phyloP scores from a whole-genome alignment of 1,140 invertebrate species.

The Sycophila sp. region DNA sequence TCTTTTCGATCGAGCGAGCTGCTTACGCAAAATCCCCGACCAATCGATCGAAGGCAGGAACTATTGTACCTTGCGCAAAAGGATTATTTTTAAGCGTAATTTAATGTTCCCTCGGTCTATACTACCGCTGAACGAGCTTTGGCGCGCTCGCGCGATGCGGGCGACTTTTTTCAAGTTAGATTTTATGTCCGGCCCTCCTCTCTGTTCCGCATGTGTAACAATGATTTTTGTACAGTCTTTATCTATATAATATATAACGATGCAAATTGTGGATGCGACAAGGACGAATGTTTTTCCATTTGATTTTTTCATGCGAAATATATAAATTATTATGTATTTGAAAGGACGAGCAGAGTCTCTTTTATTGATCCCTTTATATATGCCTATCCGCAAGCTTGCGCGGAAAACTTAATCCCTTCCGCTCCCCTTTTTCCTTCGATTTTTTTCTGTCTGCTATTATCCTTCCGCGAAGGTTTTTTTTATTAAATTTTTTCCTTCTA shows the following conservation, averaged over 20 bases:
- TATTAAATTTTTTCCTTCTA: too few species aligned
- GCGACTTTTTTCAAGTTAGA: slow-evolving; percentile 5
- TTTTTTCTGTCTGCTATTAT: too few species aligned
- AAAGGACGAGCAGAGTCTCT: too few species aligned
- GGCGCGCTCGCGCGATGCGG: background rate
- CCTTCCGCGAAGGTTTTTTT: too few species aligned
- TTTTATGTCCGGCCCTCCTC: background rate
- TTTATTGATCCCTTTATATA: too few species aligned
- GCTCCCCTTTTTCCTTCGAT: too few species aligned
- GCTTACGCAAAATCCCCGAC: background rate
- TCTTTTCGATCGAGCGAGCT: background rate
- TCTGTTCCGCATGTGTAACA: background rate
- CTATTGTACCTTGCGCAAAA: too few species aligned
- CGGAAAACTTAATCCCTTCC: too few species aligned
- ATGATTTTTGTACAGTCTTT: slow-evolving; percentile 18
- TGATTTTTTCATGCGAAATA: slow-evolving; percentile 9
- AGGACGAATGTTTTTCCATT: slow-evolving; percentile 18
- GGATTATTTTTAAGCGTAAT: slow-evolving; percentile 24
- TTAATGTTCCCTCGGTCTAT: background rate
- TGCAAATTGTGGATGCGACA: too few species aligned
- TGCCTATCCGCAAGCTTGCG: too few species aligned
- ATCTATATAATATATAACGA: slow-evolving; percentile 13
- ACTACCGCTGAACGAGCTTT: slow-evolving; percentile 5
- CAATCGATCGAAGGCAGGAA: too few species aligned
- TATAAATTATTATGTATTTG: slow-evolving; percentile 7